Conservation (phyloP, 2,113 vertebrate species). For the Elaphurus davidianus region DNA sequence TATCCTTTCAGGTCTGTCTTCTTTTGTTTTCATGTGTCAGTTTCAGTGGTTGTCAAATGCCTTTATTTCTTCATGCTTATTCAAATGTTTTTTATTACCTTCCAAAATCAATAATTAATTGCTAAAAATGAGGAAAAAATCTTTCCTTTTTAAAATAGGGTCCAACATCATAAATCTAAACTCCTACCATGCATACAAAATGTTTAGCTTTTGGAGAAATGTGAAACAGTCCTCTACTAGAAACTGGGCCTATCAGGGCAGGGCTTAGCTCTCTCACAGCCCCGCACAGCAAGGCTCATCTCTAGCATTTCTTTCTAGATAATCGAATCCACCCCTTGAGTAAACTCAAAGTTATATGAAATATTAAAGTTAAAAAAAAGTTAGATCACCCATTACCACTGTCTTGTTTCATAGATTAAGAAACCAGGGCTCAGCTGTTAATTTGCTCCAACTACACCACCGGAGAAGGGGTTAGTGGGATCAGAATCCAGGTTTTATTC, state of each 20-base stretch:
- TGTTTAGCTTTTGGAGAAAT: neutral
- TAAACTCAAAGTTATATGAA: neutral
- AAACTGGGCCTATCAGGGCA: rapidly evolving
- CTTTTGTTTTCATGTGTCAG: neutral
- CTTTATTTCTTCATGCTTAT: neutral
- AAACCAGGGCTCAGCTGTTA: neutral
- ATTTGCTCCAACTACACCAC: neutral
- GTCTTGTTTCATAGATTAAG: neutral
- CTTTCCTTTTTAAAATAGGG: neutral
- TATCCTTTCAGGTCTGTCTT: neutral
- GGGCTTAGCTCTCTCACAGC: neutral
- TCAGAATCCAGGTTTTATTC: neutral
- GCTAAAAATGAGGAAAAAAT: neutral
- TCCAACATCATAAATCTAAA: neutral
- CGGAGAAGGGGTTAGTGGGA: neutral
- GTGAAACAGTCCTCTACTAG: neutral
- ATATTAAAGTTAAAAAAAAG: neutral
- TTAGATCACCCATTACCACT: neutral
- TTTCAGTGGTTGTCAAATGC: neutral
- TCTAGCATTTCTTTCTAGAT: neutral
- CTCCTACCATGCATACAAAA: neutral
- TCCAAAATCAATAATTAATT: neutral
- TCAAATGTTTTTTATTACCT: neutral
- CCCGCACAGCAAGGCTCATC: rapidly evolving
- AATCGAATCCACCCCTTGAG: neutral